Conservation (phyloP, 2,888 invertebrate genomes). For the Pycnomerus fuliginosus region DNA sequence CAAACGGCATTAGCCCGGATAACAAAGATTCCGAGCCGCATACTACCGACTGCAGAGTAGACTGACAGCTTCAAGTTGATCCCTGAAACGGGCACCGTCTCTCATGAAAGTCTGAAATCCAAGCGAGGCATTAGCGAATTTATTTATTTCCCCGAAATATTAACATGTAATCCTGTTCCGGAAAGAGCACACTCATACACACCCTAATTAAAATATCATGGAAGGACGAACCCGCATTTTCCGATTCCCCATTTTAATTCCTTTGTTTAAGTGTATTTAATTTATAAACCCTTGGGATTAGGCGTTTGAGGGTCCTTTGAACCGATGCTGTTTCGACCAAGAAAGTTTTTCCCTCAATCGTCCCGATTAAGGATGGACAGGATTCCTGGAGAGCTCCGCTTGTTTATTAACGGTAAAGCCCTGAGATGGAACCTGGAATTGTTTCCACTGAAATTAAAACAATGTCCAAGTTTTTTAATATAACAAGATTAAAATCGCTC, state of each 20-base stretch:
- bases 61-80: slow-evolving; percentile 27
- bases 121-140: too few species aligned
- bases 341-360: background rate
- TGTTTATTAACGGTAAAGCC: too few species aligned
- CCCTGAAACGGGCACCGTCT: slow-evolving; percentile 14
- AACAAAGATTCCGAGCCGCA: slow-evolving; percentile 38
- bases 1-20: slow-evolving; percentile 44
- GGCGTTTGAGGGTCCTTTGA: background rate
- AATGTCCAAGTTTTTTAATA: slow-evolving; percentile 30
- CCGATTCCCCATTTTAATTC: too few species aligned
- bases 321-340: background rate
- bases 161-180: slow-evolving; percentile 9
- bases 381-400: background rate
- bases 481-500: slow-evolving; percentile 26
- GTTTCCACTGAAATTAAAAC: slow-evolving; percentile 24
- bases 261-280: too few species aligned
- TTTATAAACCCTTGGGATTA: slow-evolving; percentile 1
- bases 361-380: background rate
- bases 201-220: slow-evolving; percentile 2
- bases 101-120: background rate
- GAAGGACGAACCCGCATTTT: too few species aligned
- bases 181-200: background rate
- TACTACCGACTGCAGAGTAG: slow-evolving; percentile 18
- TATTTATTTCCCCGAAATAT: slow-evolving; percentile 13
- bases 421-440: background rate